phyloP scores from a whole-genome alignment of 2,113 vertebrate species.

The Bagarius yarrelli region DNA sequence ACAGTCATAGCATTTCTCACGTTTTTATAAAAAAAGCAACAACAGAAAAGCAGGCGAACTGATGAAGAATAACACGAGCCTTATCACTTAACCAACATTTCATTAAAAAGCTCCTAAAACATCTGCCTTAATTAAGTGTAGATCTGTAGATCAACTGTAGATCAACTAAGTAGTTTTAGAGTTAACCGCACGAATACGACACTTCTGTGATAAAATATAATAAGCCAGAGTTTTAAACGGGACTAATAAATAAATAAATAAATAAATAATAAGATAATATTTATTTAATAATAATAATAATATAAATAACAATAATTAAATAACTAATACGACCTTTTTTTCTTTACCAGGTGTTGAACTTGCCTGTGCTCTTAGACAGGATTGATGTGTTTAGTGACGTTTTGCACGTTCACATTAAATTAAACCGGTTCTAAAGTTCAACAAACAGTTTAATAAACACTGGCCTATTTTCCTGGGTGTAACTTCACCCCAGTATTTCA shows the following conservation, averaged over 20 bases:
- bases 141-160: no score
- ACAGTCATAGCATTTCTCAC: no score
- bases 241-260: no score
- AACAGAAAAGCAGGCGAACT: neutral
- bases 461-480: neutral
- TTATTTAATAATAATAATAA: no score
- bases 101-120: neutral
- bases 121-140: neutral
- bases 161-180: no score
- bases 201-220: neutral
- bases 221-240: no score
- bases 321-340: neutral
- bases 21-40: no score
- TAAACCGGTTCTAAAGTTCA: neutral
- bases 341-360: neutral
- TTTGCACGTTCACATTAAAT: neutral
- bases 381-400: neutral
- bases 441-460: neutral
- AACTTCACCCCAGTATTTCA: neutral
- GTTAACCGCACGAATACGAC: neutral
- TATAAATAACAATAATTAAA: no score
- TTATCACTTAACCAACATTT: neutral
- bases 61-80: neutral
- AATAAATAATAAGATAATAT: no score
- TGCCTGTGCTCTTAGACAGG: neutral